Base-by-base conservation (phyloP, 1,140 invertebrate species). In the Papilio machaon region DNA sequence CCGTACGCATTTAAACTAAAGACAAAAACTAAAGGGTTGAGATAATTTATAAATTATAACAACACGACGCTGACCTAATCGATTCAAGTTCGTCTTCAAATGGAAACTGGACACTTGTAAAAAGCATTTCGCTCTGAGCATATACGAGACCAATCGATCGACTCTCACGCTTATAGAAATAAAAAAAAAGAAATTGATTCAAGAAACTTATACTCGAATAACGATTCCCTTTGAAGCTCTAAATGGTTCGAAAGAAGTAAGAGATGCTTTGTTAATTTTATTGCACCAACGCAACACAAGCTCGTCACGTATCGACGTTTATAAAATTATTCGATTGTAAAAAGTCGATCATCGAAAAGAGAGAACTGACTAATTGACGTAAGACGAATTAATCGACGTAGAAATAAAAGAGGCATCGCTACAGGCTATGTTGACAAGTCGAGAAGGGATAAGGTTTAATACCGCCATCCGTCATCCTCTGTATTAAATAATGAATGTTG, bases 361-460 rank as follows among this genome's bases (percentile, higher is more conserved):
- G 80, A 82, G 81, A 76, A 73, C 81, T 82, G 81, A 83, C 79
- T 86, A 85, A 88, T 89, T 87, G 86, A 47, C 58, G 13, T 10
- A 82, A 73, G 85, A 88, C 86, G 87, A 88, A 89, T 88, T 88
- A 90, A 87, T 87, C 84, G 84, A 86, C 79, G 58, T 64, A 38
- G 75, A 77, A 77, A 54, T 77, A 77, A 77, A 77, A 38, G 74
- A 76, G 49, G 2, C 49, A 17, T 76, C 75, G 52, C 43, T 77
- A 30, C 35, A 13, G 15, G 49, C 9, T 35, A 54, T 49, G 52
- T 58, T 54, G 30, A 77, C 23, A 77, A 77, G 30, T 35, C 30
- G 30, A 77, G 15, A 58, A 58, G 35, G 52, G 30, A 54, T 52
- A 52, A 49, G 19, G 49, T 54, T 52, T 76, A 77, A 77, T n/a